Conservation (phyloP, 2,888 invertebrate species). For the Deroplatys truncata region DNA sequence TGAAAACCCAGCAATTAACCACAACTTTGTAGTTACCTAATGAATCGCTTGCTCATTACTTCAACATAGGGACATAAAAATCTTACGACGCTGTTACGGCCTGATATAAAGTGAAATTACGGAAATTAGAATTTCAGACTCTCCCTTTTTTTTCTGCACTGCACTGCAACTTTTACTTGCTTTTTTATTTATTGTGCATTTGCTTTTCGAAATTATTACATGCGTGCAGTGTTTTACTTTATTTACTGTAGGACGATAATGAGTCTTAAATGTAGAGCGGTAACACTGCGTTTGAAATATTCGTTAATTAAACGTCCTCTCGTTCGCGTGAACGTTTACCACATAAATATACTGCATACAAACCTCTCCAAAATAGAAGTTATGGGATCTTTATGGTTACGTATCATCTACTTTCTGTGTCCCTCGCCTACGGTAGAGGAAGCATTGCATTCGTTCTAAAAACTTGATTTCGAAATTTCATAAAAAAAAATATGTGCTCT, state of each 20-base stretch:
- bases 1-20: neutral
- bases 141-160: neutral
- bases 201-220: neutral
- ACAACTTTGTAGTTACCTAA: neutral
- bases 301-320: too few species aligned
- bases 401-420: too few species aligned
- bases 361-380: too few species aligned
- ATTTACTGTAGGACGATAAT: neutral
- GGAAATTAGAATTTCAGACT: neutral
- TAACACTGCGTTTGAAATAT: too few species aligned
- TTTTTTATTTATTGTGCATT: neutral
- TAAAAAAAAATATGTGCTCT: too few species aligned
- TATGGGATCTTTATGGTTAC: too few species aligned
- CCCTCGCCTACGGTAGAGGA: too few species aligned
- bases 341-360: too few species aligned
- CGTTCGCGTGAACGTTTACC: too few species aligned
- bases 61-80: neutral
- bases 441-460: too few species aligned
- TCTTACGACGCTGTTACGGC: neutral
- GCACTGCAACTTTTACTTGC: neutral
- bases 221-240: neutral
- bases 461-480: too few species aligned
- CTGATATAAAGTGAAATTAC: neutral
- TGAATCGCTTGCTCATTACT: neutral
- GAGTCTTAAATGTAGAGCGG: neutral